Evolutionary conservation across 2,113 vertebrate genomes (phyloP).

Genomic region (Gobiocypris rarus): DNA sequence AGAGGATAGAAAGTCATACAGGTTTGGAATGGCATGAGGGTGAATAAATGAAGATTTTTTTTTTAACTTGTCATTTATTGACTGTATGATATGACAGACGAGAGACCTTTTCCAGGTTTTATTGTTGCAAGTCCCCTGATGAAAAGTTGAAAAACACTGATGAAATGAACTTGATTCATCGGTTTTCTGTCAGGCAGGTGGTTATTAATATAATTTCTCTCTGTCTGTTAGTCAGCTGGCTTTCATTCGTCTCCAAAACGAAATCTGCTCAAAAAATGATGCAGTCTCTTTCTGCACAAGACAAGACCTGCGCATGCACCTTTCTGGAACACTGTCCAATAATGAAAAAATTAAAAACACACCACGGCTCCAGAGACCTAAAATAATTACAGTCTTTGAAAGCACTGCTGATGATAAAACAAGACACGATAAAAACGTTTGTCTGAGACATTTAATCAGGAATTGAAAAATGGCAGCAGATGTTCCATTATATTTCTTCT

Average conservation of each 20-base stretch:
- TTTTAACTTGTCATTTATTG: neutral
- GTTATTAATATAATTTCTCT: conserved; percentile 35
- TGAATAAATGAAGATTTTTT: neutral
- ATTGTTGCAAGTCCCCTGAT: conserved; percentile 22
- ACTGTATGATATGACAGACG: neutral
- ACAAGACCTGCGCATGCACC: neutral
- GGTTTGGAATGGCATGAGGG: neutral
- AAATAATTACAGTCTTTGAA: neutral
- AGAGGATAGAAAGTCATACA: neutral
- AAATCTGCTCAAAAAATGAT: neutral
- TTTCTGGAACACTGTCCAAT: neutral
- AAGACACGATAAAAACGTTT: neutral
- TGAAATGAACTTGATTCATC: conserved; percentile 40
- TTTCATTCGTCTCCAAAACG: conserved; percentile 2
- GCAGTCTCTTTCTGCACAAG: neutral
- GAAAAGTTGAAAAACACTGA: conserved; percentile 10
- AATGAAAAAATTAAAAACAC: neutral
- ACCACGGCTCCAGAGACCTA: neutral
- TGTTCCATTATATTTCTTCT: conserved; percentile 16
- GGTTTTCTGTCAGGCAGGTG: neutral
- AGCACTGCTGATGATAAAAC: neutral
- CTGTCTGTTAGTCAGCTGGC: conserved; percentile 19
- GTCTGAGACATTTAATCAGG: conserved; percentile 28
- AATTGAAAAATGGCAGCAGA: neutral
- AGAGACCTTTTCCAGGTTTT: neutral